phyloP scores from a whole-genome alignment of 2,797 vertebrate species.

The Botia almorhae region DNA sequence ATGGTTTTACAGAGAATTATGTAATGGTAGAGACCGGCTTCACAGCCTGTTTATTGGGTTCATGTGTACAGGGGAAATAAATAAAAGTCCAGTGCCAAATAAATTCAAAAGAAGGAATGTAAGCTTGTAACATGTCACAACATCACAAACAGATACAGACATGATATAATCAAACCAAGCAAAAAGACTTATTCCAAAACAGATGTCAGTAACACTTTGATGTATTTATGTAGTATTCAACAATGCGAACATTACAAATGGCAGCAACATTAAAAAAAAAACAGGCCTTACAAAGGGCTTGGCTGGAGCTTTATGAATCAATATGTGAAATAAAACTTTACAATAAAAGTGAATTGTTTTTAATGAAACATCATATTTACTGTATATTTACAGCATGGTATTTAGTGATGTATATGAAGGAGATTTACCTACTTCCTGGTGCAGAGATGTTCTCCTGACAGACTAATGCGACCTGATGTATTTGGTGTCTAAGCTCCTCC shows the following conservation, averaged over 20 bases:
- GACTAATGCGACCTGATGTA: background rate
- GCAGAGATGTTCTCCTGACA: background rate
- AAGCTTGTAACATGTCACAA: background rate
- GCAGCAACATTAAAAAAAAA: too few species aligned
- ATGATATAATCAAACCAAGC: background rate
- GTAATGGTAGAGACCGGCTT: background rate
- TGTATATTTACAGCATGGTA: background rate
- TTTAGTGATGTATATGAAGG: background rate
- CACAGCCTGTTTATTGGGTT: background rate
- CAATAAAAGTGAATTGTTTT: background rate
- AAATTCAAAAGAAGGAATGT: background rate
- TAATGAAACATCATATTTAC: background rate
- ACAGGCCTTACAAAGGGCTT: background rate
- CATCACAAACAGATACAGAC: background rate
- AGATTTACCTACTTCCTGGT: slow-evolving; percentile 28
- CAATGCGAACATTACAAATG: background rate
- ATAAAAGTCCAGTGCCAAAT: background rate
- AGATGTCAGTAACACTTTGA: background rate
- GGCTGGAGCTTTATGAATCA: background rate
- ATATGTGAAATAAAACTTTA: background rate
- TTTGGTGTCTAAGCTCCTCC: slow-evolving; percentile 12
- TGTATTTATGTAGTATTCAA: background rate
- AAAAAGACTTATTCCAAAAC: background rate
- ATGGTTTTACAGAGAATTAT: background rate
- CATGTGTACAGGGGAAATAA: background rate